These are phyloP conservation scores for Galleria mellonella DNA, from an alignment of 1,140 invertebrate genomes.

Conservation along the genomic window DNA sequence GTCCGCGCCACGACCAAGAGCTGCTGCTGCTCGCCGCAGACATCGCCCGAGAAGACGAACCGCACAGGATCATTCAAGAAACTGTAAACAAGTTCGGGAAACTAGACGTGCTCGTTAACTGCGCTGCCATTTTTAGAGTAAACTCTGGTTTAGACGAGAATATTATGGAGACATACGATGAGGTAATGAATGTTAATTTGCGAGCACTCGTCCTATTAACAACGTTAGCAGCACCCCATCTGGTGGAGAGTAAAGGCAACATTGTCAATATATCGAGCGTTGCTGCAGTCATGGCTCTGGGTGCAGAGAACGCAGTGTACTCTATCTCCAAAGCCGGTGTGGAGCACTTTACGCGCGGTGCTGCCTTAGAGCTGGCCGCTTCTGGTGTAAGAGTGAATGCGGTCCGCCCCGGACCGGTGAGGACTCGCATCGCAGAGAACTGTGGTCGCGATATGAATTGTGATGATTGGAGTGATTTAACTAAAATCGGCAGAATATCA, in stretches of 20 bases:
- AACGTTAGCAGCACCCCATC: constrained; percentile 80
- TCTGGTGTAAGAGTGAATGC: constrained; percentile 79
- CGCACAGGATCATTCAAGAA: constrained; percentile 67
- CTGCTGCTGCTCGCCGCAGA: constrained; percentile 4
- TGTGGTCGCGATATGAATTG: neutral
- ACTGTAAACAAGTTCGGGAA: constrained; percentile 75
- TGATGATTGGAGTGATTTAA: neutral
- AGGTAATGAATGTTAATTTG: constrained; percentile 81
- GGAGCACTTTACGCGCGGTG: constrained; percentile 80
- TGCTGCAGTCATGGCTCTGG: neutral
- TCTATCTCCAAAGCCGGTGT: constrained; percentile 76
- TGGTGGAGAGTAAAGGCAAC: constrained; percentile 79
- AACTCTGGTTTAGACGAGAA: constrained; percentile 79
- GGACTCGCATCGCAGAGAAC: constrained; percentile 76
- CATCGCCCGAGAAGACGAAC: constrained; percentile 19
- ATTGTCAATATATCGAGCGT: constrained; percentile 87
- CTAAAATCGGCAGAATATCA: neutral
- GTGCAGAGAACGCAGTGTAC: constrained; percentile 62
- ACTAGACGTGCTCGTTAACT: constrained; percentile 80
- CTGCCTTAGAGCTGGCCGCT: constrained; percentile 70
- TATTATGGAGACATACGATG: constrained; percentile 79
- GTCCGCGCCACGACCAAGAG: constrained; percentile 30
- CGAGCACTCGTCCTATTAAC: constrained; percentile 81
- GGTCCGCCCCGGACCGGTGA: constrained; percentile 77
- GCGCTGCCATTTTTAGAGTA: constrained; percentile 80